Base-by-base conservation (phyloP, 2,113 vertebrate species). In the Rhinopomastus cyanomelas region DNA sequence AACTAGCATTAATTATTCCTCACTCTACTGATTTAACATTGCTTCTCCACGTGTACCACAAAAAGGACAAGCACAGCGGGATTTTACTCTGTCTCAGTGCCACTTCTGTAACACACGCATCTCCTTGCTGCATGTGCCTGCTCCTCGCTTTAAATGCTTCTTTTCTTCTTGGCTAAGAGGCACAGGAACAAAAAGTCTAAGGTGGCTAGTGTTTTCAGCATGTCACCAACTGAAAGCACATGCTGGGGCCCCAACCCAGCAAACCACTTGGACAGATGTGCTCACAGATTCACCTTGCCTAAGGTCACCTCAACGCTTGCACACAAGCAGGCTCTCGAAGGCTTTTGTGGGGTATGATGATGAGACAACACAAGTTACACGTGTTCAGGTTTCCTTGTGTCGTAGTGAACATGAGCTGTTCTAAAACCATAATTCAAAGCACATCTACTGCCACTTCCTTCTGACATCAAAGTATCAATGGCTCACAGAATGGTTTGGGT, bases 41-140 rank as follows among this genome's bases (percentile, higher is more conserved):
- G 78, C 86, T 93, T 93, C 78, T 95, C 90, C 81, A 95, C 20
- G 16, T 90, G 93, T 95, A 92, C 88, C 95, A 80, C 86, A 95
- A 94, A 96, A 94, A 95, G 74, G 88, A 96, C 93, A 96, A 95
- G 92, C 95, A 94, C 95, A 95, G 93, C 29, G 92, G 95, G 92
- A 95, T 95, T 96, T 95, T 95, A 81, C 67, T 91, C 77, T 84
- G 66, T 94, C 88, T 93, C 83, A 52, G 62, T 78, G 91, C 90
- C 84, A 81, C 71, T 37, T 67, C 67, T 80, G 66, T 74, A 91
- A 65, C 77, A 80, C 67, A 73, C 48, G 49, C 17, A 1, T 62
- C 68, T 90, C 81, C 81, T 72, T 88, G 67, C 37, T 39, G 44
- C 37, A 64, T 74, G 48, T 69, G 29, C 44, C 56, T 81, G 3